phyloP scores from a whole-genome alignment of 1,140 invertebrate genomes.

The Helicoverpa armigera region DNA sequence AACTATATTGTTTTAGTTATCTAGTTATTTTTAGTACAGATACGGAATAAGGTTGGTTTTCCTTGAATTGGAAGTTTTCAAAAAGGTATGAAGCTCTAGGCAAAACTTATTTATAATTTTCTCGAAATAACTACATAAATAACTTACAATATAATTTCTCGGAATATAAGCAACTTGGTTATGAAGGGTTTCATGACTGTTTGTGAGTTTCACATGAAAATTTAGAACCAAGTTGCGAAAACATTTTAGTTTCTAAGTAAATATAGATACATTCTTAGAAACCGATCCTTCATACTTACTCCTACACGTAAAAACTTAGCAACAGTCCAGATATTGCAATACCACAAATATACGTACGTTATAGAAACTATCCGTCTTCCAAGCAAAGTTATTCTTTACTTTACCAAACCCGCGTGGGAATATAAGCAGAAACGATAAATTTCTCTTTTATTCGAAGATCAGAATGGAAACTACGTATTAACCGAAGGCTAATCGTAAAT shows the following conservation, averaged over 20 bases:
- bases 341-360: neutral
- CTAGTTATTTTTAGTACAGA: neutral
- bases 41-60: neutral
- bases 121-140: too few species aligned
- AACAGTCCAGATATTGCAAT: neutral
- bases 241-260: too few species aligned
- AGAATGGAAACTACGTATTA: slow-evolving; percentile 33
- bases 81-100: too few species aligned
- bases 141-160: too few species aligned
- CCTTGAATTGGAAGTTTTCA: too few species aligned
- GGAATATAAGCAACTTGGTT: too few species aligned
- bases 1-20: neutral
- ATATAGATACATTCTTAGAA: too few species aligned
- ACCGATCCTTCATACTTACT: too few species aligned
- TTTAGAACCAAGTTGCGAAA: too few species aligned
- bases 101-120: too few species aligned
- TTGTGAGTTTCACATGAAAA: too few species aligned
- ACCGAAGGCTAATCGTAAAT: slow-evolving; percentile 29
- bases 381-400: slow-evolving; percentile 17
- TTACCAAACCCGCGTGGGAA: neutral
- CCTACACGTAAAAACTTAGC: neutral
- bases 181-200: too few species aligned
- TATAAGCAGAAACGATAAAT: slow-evolving; percentile 30
- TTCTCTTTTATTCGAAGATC: slow-evolving; percentile 28
- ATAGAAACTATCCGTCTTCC: slow-evolving; percentile 10